Evolutionary conservation across 1,140 invertebrate genomes (phyloP).

Genomic region (Araneus ventricosus): DNA sequence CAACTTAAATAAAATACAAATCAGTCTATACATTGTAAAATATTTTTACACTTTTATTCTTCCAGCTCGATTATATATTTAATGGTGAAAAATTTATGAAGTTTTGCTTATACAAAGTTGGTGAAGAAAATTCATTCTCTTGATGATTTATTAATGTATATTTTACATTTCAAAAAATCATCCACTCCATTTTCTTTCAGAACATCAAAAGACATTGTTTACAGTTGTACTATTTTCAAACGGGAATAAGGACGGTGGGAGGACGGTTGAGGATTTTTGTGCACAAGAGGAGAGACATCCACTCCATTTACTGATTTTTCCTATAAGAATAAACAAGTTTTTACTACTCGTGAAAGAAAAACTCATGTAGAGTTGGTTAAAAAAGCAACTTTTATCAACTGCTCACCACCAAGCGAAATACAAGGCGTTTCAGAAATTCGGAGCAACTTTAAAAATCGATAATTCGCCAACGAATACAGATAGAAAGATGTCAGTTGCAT

Average conservation of each 20-base stretch:
- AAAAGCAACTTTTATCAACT: no score
- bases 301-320: neutral
- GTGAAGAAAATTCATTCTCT: no score
- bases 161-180: slow-evolving; percentile 7
- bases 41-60: neutral
- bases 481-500: no score
- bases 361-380: no score
- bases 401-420: no score
- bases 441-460: no score
- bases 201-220: neutral
- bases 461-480: no score
- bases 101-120: neutral
- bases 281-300: neutral
- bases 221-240: neutral
- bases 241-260: neutral
- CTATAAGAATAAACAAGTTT: neutral
- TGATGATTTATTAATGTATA: neutral
- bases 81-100: neutral
- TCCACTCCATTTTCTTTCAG: neutral
- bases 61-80: neutral
- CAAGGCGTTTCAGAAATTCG: no score
- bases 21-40: no score
- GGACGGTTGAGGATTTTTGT: neutral
- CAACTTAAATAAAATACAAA: no score
- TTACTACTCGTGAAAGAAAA: neutral